Conservation (phyloP, 2,888 invertebrate genomes). For the Hirtodrosophila cameraria region DNA sequence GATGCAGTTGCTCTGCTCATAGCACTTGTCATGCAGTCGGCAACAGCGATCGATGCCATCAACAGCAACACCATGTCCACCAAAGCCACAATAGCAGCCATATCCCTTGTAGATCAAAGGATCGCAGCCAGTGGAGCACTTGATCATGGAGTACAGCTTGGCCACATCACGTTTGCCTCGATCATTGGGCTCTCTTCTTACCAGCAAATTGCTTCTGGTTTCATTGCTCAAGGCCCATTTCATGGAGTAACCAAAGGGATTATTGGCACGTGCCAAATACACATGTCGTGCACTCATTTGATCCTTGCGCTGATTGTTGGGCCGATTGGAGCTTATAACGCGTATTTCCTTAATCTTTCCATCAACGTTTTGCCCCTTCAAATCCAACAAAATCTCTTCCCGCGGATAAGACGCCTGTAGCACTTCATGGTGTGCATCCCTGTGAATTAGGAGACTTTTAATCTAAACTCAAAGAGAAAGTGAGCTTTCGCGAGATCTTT, state of each 20-base stretch:
- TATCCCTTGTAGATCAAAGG: conserved; percentile 93
- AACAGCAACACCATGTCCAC: conserved; percentile 91
- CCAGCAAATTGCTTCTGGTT: conserved; percentile 10
- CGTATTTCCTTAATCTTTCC: conserved; percentile 62
- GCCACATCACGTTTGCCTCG: conserved; percentile 90
- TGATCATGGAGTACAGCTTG: conserved; percentile 93
- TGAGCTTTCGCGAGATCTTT: background rate
- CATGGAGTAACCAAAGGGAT: conserved; percentile 83
- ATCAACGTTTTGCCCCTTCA: conserved; percentile 51
- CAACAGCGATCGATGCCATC: conserved; percentile 93
- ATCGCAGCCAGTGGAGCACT: conserved; percentile 93
- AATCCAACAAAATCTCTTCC: conserved; percentile 47
- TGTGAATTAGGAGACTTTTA: too few relatives aligned
- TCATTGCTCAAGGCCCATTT: conserved; percentile 77
- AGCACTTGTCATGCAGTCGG: conserved; percentile 93
- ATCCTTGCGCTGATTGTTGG: conserved; percentile 38
- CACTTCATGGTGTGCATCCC: conserved; percentile 16
- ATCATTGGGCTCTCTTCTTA: conserved; percentile 63
- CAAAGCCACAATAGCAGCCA: conserved; percentile 95
- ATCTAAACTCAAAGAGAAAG: too few relatives aligned
- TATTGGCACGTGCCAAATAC: conserved; percentile 82
- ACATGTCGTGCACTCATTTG: conserved; percentile 67
- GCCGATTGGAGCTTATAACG: conserved; percentile 36
- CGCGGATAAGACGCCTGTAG: conserved; percentile 38
- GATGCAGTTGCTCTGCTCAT: conserved; percentile 91